Evolutionary conservation across 2,888 invertebrate genomes (phyloP).

Genomic region (Nymphalis c-album): DNA sequence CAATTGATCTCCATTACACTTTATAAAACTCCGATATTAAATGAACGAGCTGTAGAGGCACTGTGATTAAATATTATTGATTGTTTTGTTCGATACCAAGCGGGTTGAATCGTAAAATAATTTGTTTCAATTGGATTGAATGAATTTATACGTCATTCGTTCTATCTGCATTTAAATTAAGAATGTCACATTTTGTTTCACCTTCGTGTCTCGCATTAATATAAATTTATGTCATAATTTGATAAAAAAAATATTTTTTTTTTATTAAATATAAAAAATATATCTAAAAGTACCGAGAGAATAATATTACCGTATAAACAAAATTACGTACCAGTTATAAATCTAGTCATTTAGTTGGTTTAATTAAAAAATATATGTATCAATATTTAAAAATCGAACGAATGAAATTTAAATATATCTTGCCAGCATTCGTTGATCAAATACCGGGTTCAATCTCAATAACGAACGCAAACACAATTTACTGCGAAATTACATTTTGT

Average conservation of each 20-base stretch:
- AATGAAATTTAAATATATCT: slow-evolving; percentile 25
- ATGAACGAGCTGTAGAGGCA: slow-evolving; percentile 54
- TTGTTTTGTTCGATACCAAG: slow-evolving; percentile 58
- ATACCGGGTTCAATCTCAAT: slow-evolving; percentile 49
- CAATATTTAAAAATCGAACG: slow-evolving; percentile 4
- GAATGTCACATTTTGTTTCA: slow-evolving; percentile 1
- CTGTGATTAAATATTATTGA: slow-evolving; percentile 73
- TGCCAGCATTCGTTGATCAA: slow-evolving; percentile 41
- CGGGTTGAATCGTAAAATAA: slow-evolving; percentile 70
- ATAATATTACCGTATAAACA: no score
- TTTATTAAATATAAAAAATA: no score
- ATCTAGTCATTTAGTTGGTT: background rate
- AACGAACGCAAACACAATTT: slow-evolving; percentile 63
- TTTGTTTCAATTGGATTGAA: slow-evolving; percentile 72
- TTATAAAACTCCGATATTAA: slow-evolving; percentile 73
- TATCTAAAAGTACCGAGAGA: no score
- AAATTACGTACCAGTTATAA: background rate
- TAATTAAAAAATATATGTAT: background rate
- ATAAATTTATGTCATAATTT: slow-evolving; percentile 5
- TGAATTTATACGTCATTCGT: slow-evolving; percentile 55
- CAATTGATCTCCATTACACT: slow-evolving; percentile 78
- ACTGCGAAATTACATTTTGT: slow-evolving; percentile 61
- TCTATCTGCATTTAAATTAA: slow-evolving; percentile 35
- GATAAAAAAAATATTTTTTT: no score
- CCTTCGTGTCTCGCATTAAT: background rate